Evolutionary conservation across 1,140 invertebrate species (phyloP), one percentile per base, ranked within the genome.

Genomic region (Venustaconcha ellipsiformis): DNA sequence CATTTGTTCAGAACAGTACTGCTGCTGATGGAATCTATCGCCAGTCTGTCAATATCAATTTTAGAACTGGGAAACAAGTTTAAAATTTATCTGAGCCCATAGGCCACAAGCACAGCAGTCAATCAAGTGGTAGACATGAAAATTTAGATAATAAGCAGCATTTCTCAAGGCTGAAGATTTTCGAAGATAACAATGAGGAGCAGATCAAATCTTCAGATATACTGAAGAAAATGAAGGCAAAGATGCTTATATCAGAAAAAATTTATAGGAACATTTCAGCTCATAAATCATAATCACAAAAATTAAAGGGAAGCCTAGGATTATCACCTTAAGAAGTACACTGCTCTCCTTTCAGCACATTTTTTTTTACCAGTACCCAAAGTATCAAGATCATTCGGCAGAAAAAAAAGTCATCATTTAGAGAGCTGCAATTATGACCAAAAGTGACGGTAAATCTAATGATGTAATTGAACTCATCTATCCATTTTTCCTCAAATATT

Each of bases 21-120:
- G 80, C 76, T 37, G 77, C 73, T 48, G 80, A 79, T 60, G 77
- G 73, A n/a, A 12, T 78, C 57, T 79, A 81, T 58, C 77, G 79
- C 57, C 72, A 76, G 26, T 8, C n/a, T 14, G 78, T 77, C 67
- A 78, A 64, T 58, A 67, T 73, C 0, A 81, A 76, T 62, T 81
- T 81, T 65, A 70, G 76, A 58, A 76, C 79, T 14, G 64, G 69
- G 14, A 81, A 68, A 67, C 15, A 48, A 14, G 67, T 72, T 5
- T 65, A 71, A 14, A 5, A 56, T n/a, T 17, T 14, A 12, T 80
- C 63, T 70, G 58, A 20, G 37, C 20, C 63, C 57, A 56, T 13
- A 18, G 20, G 64, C 20, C 17, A 56, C 11, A 12, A 14, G 14
- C 17, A 20, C 57, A 70, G 20, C 20, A 17, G 30, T 12, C 20